phyloP scores from a whole-genome alignment of 2,888 invertebrate genomes.

The Terebella lapidaria region DNA sequence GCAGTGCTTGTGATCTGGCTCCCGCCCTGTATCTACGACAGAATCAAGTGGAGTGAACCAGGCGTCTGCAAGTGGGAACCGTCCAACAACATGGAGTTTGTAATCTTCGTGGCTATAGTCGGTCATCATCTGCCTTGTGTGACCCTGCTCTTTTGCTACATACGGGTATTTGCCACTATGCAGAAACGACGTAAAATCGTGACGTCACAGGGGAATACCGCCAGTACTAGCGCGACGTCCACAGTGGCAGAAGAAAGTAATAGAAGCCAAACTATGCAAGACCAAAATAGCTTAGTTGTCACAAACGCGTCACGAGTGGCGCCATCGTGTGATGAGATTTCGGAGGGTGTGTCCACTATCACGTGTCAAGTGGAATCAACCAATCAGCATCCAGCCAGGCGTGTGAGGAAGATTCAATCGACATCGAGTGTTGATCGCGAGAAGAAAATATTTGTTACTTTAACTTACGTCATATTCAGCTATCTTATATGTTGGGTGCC shows the following conservation, averaged over 20 bases:
- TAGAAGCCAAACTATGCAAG: neutral
- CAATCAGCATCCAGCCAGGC: no score
- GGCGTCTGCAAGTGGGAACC: constrained; percentile 42
- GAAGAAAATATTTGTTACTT: constrained; percentile 22
- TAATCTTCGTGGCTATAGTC: constrained; percentile 38
- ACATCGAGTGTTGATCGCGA: constrained; percentile 3
- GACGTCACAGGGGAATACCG: neutral
- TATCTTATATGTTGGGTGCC: constrained; percentile 28
- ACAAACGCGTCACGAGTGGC: neutral
- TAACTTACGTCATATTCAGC: constrained; percentile 21
- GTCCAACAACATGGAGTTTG: constrained; percentile 37
- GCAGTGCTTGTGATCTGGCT: constrained; percentile 27
- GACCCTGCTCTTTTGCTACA: constrained; percentile 36
- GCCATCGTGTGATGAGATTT: no score
- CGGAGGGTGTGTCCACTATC: neutral
- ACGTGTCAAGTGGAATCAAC: no score
- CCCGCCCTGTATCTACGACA: constrained; percentile 37
- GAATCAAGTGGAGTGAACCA: constrained; percentile 29
- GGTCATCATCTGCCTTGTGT: constrained; percentile 41
- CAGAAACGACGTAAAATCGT: constrained; percentile 2
- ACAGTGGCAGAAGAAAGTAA: neutral
- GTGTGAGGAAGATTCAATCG: no score
- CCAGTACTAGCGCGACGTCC: neutral
- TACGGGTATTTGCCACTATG: constrained; percentile 34
- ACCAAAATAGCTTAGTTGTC: no score